These are phyloP conservation scores for Eidolon helvum DNA, from an alignment of 2,113 vertebrate genomes.

Conservation along the genomic window DNA sequence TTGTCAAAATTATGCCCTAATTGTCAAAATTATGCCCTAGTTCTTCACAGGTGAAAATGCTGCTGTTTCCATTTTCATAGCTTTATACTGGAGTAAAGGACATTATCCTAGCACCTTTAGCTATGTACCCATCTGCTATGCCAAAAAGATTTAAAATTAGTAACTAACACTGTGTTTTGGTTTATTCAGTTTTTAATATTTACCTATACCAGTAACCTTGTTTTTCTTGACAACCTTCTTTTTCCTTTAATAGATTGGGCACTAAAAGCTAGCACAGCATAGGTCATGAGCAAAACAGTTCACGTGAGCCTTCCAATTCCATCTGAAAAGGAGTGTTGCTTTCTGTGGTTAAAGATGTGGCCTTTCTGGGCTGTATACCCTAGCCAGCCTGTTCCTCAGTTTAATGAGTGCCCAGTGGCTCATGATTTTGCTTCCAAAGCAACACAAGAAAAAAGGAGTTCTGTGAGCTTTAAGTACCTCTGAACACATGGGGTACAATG, in stretches of 20 bases:
- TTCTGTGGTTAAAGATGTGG: background rate
- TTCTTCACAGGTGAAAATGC: background rate
- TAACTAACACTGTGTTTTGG: background rate
- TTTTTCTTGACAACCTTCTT: background rate
- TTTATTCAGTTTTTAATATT: background rate
- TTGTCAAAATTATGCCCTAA: background rate
- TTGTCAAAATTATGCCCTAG: background rate
- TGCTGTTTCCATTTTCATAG: background rate
- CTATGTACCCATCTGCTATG: background rate
- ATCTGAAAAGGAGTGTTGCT: background rate
- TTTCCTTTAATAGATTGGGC: background rate
- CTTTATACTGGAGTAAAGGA: background rate
- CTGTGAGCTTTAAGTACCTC: background rate
- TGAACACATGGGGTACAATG: fast-evolving
- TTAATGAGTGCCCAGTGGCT: background rate
- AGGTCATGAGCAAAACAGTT: background rate
- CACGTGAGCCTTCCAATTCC: background rate
- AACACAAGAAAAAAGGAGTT: background rate
- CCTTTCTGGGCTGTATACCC: background rate
- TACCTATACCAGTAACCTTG: background rate
- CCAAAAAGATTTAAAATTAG: background rate
- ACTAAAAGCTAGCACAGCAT: background rate
- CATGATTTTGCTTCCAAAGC: background rate
- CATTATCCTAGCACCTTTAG: background rate
- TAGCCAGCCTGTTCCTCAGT: background rate